Evolutionary conservation across 30 jellyfish, hydroid and myxozoan genomes (phyloP), one percentile per base, ranked within the genome.

Genomic region (Euphysa ruthae): DNA sequence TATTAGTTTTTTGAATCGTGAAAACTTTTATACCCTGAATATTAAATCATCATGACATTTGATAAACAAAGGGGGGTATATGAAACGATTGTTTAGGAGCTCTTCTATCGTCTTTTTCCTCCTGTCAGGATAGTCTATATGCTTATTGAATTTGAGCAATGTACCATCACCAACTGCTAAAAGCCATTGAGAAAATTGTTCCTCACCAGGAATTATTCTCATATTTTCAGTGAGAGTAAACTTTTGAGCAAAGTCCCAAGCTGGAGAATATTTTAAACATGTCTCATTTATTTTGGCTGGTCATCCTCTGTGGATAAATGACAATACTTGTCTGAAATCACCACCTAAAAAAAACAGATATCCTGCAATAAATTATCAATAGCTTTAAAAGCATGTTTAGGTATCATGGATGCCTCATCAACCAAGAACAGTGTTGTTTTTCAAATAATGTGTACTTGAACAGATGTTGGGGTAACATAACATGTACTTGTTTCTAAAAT

Each of bases 371-470:
- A 52, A 2, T 13, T 26, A 28, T 71, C 71, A 58, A 71, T 34
- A 4, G 72, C 70, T 1, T 31, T 4, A 42, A 71, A 42, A 29
- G 84, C 84, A 29, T 12, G 3, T 58, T 70, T 66, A 2, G 83
- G 81, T 15, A 43, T 63, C 75, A 64, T 35, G 6, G 86, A 61
- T 1, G 85, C 85, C 30, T 73, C 85, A 38, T 73, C 87, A 63
- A 77, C 50, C 8, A 73, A 30, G 62, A 3, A 20, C 5, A 56
- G 8, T 8, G 13, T 20, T 16, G n/a, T 18, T 56, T 22, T 23
- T 4, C 69, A 15, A 3, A 56, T 4, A 13, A 20, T 1, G 15
- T 18, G 4, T 2, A 23, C 69, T 5, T 22, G 44, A 22, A 20
- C 43, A 13, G 69, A 56, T 4, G 21, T 56, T 3, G 57, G 44